Percentiles rank a stretch among this genome's conserved stretches.
phyloP scores from a whole-genome alignment of 2,888 invertebrate genomes.

The Julus scandinavius region DNA sequence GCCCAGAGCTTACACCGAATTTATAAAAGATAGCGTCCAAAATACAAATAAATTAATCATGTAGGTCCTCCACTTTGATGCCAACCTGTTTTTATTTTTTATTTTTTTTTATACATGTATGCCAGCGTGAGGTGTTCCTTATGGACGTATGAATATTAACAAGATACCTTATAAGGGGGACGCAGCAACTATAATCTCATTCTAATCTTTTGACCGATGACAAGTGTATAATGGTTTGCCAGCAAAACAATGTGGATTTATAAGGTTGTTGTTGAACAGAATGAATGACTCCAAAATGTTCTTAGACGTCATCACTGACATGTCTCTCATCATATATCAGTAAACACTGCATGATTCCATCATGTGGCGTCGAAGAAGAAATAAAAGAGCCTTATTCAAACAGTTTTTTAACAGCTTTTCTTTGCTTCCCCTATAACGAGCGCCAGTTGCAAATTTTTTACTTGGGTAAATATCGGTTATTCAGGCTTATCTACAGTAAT shows the following conservation, averaged over 20 bases:
- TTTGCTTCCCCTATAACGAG: too few relatives aligned
- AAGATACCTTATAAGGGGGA: not conserved
- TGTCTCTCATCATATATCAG: not conserved
- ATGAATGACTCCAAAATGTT: not conserved
- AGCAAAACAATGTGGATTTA: not conserved
- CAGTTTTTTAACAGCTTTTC: too few relatives aligned
- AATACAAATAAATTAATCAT: slow-evolving; percentile 5
- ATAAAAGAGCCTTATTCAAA: not conserved
- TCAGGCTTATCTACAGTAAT: too few relatives aligned
- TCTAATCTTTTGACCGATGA: not conserved
- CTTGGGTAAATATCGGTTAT: too few relatives aligned
- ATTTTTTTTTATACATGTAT: not conserved
- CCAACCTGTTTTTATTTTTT: not conserved
- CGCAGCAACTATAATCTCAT: not conserved
- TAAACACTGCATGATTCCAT: not conserved
- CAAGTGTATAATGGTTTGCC: not conserved
- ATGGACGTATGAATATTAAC: slow-evolving; percentile 18
- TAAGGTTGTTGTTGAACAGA: not conserved
- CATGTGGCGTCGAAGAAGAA: not conserved
- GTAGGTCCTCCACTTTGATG: not conserved
- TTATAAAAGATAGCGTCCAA: not conserved
- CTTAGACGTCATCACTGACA: not conserved
- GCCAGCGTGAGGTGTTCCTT: not conserved
- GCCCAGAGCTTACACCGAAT: not conserved
- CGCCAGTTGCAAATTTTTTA: too few relatives aligned